Conservation (phyloP, 1,140 invertebrate genomes). For the Araneus ventricosus region DNA sequence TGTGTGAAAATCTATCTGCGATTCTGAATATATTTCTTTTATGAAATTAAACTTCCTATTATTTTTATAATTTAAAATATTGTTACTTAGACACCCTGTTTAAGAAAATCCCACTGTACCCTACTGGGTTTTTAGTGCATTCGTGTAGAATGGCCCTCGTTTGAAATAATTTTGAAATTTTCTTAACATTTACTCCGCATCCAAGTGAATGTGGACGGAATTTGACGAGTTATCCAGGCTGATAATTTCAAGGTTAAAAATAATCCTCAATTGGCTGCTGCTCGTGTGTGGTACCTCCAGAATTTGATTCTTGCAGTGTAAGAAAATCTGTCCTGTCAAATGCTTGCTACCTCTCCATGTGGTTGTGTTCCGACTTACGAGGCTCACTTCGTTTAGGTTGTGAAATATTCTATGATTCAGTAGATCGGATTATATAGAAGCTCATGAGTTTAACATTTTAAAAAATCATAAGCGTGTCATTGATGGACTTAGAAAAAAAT, state of each 20-base stretch:
- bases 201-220: not conserved
- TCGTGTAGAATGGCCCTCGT: constrained; percentile 2
- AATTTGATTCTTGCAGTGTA: constrained; percentile 24
- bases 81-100: not conserved
- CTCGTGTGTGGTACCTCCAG: not conserved
- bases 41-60: not conserved
- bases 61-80: not conserved
- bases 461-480: too few species aligned
- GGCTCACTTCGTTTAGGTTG: constrained; percentile 24
- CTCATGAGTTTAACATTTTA: too few species aligned
- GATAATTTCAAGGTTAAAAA: not conserved
- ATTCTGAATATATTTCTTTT: not conserved
- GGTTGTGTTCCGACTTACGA: not conserved
- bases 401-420: not conserved
- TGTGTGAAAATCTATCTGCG: not conserved
- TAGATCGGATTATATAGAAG: too few species aligned
- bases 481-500: too few species aligned
- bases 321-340: not conserved
- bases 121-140: not conserved
- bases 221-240: not conserved
- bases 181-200: not conserved
- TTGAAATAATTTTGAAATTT: not conserved
- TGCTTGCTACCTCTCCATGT: constrained; percentile 25
- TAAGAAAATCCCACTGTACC: not conserved
- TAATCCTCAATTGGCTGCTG: not conserved